Conservation (phyloP, 2,888 invertebrate species). For the Pteria penguin region DNA sequence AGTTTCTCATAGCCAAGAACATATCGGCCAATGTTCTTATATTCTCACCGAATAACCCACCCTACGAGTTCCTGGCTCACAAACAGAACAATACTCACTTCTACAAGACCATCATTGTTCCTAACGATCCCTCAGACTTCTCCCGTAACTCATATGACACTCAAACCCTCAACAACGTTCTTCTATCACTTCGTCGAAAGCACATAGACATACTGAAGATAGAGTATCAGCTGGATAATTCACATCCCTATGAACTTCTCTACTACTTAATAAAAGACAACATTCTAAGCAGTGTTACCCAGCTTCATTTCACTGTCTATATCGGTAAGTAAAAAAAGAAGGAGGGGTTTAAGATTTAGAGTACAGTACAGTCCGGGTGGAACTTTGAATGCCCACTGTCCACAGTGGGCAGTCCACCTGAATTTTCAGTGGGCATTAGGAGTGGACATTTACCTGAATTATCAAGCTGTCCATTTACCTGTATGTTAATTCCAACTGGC, state of each 20-base stretch:
- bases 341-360: no score
- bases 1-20: constrained; percentile 67
- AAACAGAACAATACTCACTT: constrained; percentile 57
- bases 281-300: constrained; percentile 63
- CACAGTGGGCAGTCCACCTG: no score
- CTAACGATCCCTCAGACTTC: constrained; percentile 77
- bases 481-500: no score
- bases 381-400: no score
- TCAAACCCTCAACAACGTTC: constrained; percentile 73
- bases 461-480: no score
- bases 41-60: constrained; percentile 55
- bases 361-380: no score
- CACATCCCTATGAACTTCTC: constrained; percentile 70
- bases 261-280: constrained; percentile 72
- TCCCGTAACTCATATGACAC: constrained; percentile 74
- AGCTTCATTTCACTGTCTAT: constrained; percentile 70
- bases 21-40: constrained; percentile 65
- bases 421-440: no score
- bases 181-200: constrained; percentile 58
- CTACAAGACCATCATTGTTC: constrained; percentile 66
- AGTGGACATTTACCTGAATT: no score
- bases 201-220: constrained; percentile 71
- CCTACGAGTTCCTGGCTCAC: constrained; percentile 41
- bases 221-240: constrained; percentile 57
- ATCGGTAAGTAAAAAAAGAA: constrained; percentile 75